phyloP scores from a whole-genome alignment of 1,140 invertebrate species.

The Cotesia typhae region DNA sequence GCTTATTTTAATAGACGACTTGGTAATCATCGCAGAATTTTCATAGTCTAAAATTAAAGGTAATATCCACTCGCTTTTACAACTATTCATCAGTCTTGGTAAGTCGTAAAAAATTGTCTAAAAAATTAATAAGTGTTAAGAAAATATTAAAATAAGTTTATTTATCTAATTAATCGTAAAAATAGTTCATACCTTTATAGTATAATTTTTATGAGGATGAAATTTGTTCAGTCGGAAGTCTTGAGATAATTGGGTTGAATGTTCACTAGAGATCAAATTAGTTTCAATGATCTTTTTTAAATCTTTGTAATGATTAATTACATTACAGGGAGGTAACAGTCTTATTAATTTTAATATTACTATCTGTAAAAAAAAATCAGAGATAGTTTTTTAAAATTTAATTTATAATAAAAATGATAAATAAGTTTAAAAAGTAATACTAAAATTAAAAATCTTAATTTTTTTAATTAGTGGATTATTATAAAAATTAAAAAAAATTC shows the following conservation, averaged over 20 bases:
- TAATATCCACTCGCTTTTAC: slow-evolving; percentile 70
- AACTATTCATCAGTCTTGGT: slow-evolving; percentile 68
- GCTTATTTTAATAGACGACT: not conserved
- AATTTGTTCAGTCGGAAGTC: slow-evolving; percentile 72
- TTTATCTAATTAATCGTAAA: slow-evolving; percentile 22
- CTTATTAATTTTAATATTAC: slow-evolving; percentile 68
- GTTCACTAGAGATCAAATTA: slow-evolving; percentile 60
- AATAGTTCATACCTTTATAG: slow-evolving; percentile 63
- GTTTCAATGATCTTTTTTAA: slow-evolving; percentile 51
- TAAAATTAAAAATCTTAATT: too few species aligned
- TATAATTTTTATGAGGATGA: slow-evolving; percentile 67
- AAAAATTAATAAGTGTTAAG: not conserved
- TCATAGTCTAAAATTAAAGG: slow-evolving; percentile 52
- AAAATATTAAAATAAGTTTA: not conserved
- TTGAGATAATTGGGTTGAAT: slow-evolving; percentile 64
- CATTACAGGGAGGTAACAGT: slow-evolving; percentile 56
- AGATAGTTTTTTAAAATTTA: too few species aligned
- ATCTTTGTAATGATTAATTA: slow-evolving; percentile 56
- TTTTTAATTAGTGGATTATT: too few species aligned
- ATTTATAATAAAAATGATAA: too few species aligned
- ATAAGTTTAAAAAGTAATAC: too few species aligned
- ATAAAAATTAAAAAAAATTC: too few species aligned
- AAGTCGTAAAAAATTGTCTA: slow-evolving; percentile 71
- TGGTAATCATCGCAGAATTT: not conserved
- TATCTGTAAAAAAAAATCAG: slow-evolving; percentile 48